Evolutionary conservation across 2,888 invertebrate genomes (phyloP).

Genomic region (Diaperis boleti): DNA sequence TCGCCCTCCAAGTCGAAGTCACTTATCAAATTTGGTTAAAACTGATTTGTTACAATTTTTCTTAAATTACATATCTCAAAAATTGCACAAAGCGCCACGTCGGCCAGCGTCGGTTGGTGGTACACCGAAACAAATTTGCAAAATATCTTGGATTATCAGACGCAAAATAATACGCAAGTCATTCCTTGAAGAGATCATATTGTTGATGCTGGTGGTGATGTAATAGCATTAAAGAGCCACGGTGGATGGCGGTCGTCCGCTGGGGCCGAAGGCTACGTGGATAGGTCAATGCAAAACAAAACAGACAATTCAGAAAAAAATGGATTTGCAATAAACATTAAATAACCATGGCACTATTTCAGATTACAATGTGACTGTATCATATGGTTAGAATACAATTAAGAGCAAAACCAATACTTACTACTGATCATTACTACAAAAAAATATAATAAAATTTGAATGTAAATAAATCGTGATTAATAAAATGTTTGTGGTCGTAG

Average conservation of each 20-base stretch:
- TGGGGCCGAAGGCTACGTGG: background rate
- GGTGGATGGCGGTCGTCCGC: constrained; percentile 1
- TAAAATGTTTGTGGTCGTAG: too few species aligned
- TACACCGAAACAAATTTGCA: background rate
- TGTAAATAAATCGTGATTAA: too few species aligned
- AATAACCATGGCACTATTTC: background rate
- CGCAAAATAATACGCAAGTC: background rate
- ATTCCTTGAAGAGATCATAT: background rate
- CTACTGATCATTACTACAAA: background rate
- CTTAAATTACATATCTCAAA: background rate
- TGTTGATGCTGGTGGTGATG: constrained; percentile 1
- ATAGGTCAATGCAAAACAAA: background rate
- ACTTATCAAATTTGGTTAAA: too few species aligned
- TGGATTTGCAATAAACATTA: background rate
- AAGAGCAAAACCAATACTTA: background rate
- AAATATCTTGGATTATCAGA: constrained; percentile 1
- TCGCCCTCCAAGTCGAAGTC: too few species aligned
- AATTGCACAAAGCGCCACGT: background rate
- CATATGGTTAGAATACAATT: background rate
- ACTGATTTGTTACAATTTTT: too few species aligned
- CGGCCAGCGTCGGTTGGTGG: background rate
- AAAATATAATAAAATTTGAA: too few species aligned
- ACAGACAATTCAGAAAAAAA: too few species aligned
- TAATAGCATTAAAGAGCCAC: background rate
- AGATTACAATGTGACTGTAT: background rate